Base-by-base conservation (phyloP, 2,797 vertebrate genomes). In the Mormyrops boulengeri region DNA sequence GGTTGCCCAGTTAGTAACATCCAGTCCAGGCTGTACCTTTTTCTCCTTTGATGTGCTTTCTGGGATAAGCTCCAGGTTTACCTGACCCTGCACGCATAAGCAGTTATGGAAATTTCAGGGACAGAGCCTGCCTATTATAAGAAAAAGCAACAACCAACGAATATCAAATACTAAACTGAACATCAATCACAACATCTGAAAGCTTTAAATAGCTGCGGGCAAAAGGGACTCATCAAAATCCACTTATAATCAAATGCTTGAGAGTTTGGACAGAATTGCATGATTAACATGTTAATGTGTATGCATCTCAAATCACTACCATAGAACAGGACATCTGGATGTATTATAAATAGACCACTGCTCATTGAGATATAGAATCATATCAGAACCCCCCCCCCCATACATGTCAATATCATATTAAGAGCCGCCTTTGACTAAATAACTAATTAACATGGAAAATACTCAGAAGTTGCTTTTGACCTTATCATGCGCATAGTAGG, bases 161-260 rank as follows among this genome's bases (percentile, higher is more conserved):
- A 47, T 82, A 47, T 82, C 77, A 82, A 82, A 82, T 47, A 47
- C 77, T 82, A 44, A 82, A 82, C 77, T 82, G 77, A 82, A 82
- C 77, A 82, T 41, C 38, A 82, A 47, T 47, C 41, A 44, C 77
- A 82, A 82, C 77, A 82, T n/a, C 19, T 47, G 77, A 82, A 82
- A 44, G 14, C 38, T 47, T 82, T 41, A 44, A 82, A 82, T 47
- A 19, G 38, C 41, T 41, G 77, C 8, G n/a, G 17, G 77, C 9
- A 82, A 82, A 82, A 82, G 17, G 77, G 77, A 82, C 77, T 44
- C 38, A n/a, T 82, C 41, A 82, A 82, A 82, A 9, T 82, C 38
- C 77, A 82, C 41, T 82, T 82, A 19, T 82, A 82, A 82, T 82
- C 17, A 82, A 82, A 82, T 82, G 77, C 38, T 47, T 60, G 11